phyloP scores from a whole-genome alignment of 2,797 vertebrate genomes.

The Coreius guichenoti region DNA sequence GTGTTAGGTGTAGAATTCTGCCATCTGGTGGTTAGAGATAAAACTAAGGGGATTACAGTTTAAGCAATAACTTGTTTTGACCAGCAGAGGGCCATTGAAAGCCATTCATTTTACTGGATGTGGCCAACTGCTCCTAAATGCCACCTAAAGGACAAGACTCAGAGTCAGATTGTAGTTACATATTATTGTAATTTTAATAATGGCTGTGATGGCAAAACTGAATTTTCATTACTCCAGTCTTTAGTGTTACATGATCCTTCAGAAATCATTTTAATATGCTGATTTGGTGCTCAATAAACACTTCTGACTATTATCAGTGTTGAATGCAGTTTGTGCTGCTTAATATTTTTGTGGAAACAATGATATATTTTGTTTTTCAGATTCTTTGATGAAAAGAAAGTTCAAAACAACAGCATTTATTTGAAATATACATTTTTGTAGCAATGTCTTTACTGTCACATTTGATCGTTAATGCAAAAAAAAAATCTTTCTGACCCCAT shows the following conservation, averaged over 20 bases:
- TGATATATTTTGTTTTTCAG: neutral
- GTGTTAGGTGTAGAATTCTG: too few relatives aligned
- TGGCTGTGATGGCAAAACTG: neutral
- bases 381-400: neutral
- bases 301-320: neutral
- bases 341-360: neutral
- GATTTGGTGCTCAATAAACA: neutral
- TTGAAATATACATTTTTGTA: neutral
- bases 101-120: too few relatives aligned
- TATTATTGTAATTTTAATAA: too few relatives aligned
- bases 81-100: too few relatives aligned
- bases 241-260: neutral
- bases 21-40: too few relatives aligned
- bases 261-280: neutral
- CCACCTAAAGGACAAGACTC: too few relatives aligned
- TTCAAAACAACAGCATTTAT: too few relatives aligned
- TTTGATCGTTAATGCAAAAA: neutral
- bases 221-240: neutral
- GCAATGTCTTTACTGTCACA: neutral
- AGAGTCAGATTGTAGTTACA: too few relatives aligned
- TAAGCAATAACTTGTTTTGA: too few relatives aligned
- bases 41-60: too few relatives aligned
- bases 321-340: neutral
- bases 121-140: too few relatives aligned
- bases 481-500: neutral